A percentile compares a stretch with the other conserved stretches of the same genome.
phyloP scores from a whole-genome alignment of 1,140 invertebrate genomes.

The Hylaeus anthracinus region DNA sequence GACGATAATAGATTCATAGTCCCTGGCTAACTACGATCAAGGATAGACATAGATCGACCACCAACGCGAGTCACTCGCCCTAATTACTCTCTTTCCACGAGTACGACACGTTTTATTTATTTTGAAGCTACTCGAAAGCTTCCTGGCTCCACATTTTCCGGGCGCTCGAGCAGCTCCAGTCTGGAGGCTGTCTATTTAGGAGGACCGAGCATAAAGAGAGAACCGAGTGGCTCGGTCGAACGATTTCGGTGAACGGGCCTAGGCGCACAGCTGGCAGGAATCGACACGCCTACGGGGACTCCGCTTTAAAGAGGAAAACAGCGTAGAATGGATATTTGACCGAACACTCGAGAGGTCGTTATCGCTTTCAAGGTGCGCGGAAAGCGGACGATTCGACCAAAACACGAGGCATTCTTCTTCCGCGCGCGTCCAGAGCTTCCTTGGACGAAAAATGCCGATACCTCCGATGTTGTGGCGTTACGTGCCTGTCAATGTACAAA shows the following conservation, averaged over 20 bases:
- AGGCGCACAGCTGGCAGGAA: conserved; percentile 51
- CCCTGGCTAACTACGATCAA: too few species aligned
- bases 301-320: conserved; percentile 27
- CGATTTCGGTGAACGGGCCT: conserved; percentile 29
- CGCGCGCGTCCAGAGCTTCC: conserved; percentile 24
- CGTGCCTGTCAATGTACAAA: conserved; percentile 77
- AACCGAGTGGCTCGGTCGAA: conserved; percentile 2
- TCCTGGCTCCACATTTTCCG: too few species aligned
- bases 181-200: neutral
- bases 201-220: neutral
- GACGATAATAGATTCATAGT: too few species aligned
- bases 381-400: conserved; percentile 67
- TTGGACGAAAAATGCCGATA: conserved; percentile 47
- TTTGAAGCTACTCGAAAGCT: too few species aligned
- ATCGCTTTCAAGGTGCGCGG: conserved; percentile 67
- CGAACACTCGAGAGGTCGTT: conserved; percentile 71
- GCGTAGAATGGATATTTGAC: conserved; percentile 32
- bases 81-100: too few species aligned
- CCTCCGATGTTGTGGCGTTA: conserved; percentile 67
- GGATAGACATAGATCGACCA: neutral
- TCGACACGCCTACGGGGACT: conserved; percentile 60
- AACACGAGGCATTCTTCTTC: conserved; percentile 72
- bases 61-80: too few species aligned
- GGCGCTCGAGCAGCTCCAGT: neutral
- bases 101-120: too few species aligned